These are phyloP conservation scores for Scolopax bukidnonensis DNA, from an alignment of 2,797 vertebrate genomes.

Conservation along the genomic window DNA sequence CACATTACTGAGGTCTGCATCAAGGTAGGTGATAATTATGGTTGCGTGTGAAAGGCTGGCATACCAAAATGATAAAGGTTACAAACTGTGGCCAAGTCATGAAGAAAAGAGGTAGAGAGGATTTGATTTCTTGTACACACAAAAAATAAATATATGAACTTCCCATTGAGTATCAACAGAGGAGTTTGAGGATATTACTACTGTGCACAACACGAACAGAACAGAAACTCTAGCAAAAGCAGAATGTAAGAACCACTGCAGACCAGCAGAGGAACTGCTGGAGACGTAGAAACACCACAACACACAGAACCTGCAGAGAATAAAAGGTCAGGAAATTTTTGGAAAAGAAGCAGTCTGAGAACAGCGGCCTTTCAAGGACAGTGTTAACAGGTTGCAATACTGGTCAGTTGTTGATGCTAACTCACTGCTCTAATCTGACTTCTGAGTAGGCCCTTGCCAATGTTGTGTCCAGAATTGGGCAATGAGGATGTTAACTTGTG, in stretches of 20 bases:
- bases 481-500: not conserved
- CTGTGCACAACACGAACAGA: not conserved
- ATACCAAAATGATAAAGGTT: not conserved
- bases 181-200: not conserved
- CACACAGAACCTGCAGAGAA: fast-evolving
- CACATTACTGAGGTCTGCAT: no score
- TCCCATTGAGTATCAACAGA: not conserved
- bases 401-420: not conserved
- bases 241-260: not conserved
- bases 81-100: not conserved
- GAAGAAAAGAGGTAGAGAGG: not conserved
- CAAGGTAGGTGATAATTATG: not conserved
- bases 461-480: not conserved
- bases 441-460: not conserved
- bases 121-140: not conserved
- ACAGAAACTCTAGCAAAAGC: not conserved
- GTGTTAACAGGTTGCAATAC: not conserved
- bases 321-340: not conserved
- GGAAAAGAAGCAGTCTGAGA: not conserved
- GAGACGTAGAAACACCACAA: not conserved
- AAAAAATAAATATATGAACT: not conserved
- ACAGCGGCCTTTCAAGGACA: not conserved
- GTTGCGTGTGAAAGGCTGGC: not conserved
- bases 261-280: not conserved
- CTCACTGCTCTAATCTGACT: not conserved